Percentiles rank a stretch among this genome's conserved stretches.
phyloP scores from a whole-genome alignment of 2,113 vertebrate species.

The Fulica atra region DNA sequence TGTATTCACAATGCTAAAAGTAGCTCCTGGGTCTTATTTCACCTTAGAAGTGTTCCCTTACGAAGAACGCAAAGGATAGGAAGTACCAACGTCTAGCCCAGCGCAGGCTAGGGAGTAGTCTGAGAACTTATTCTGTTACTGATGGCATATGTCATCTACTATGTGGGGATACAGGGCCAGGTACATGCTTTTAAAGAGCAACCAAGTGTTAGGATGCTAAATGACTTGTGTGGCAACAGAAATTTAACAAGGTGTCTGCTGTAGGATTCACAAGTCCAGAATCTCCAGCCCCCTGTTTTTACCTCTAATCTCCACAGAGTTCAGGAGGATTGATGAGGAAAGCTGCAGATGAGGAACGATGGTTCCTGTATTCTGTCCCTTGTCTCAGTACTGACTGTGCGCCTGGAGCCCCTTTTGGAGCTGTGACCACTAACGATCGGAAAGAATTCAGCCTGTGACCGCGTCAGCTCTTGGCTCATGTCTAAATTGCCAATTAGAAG shows the following conservation, averaged over 20 bases:
- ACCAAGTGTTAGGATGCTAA: neutral
- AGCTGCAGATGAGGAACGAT: neutral
- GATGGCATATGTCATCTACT: neutral
- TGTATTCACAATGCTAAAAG: neutral
- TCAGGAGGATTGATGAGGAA: neutral
- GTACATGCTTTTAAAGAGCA: neutral
- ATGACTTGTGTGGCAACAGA: neutral
- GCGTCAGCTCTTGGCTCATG: neutral
- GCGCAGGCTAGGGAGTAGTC: neutral
- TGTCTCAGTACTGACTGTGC: neutral
- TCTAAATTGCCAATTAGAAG: constrained; percentile 40
- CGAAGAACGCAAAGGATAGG: neutral
- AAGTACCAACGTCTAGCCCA: neutral
- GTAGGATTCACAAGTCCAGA: neutral
- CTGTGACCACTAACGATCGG: neutral
- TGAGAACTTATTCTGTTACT: neutral
- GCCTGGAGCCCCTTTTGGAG: neutral
- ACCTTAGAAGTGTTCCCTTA: neutral
- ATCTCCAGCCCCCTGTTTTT: neutral
- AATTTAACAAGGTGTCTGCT: neutral
- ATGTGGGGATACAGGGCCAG: neutral
- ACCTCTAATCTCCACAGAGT: neutral
- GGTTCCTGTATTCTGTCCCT: neutral
- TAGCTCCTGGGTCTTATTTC: neutral
- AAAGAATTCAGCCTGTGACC: neutral